These are phyloP conservation scores for Dermolepida albohirtum DNA, from an alignment of 2,888 invertebrate genomes.

Conservation along the genomic window DNA sequence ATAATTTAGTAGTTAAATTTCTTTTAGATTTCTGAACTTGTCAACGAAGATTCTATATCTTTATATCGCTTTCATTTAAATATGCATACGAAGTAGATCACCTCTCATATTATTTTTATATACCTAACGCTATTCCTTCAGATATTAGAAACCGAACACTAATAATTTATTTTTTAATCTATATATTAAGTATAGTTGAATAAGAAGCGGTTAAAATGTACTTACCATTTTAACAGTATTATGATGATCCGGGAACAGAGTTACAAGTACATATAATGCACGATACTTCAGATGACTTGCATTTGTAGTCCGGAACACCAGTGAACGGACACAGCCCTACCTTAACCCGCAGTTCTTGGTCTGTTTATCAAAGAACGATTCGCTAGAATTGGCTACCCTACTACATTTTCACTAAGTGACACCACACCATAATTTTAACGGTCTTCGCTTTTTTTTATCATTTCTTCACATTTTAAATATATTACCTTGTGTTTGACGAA, in stretches of 20 bases:
- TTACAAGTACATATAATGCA: slow-evolving; percentile 18
- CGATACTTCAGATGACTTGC: slow-evolving; percentile 16
- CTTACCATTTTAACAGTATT: slow-evolving; percentile 22
- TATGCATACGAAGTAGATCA: too few relatives aligned
- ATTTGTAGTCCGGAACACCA: slow-evolving; percentile 24
- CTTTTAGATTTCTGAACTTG: too few relatives aligned
- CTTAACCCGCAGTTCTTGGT: slow-evolving; percentile 7
- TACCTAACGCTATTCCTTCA: neutral
- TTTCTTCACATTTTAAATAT: too few relatives aligned
- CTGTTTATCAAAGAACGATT: neutral
- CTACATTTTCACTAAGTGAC: too few relatives aligned
- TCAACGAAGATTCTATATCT: too few relatives aligned
- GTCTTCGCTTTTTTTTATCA: too few relatives aligned
- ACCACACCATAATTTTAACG: too few relatives aligned
- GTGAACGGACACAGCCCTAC: slow-evolving; percentile 29
- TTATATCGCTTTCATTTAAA: too few relatives aligned
- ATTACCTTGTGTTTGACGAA: too few relatives aligned
- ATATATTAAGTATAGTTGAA: neutral
- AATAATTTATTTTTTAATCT: neutral
- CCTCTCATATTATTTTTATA: too few relatives aligned
- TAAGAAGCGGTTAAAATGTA: neutral
- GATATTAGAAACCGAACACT: neutral
- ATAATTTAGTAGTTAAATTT: too few relatives aligned
- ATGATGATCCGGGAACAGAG: slow-evolving; percentile 17
- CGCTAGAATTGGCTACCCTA: neutral